A percentile compares a stretch with the other conserved stretches of the same genome.
Conservation (phyloP, 2,113 vertebrate species). For the Equus quagga region DNA sequence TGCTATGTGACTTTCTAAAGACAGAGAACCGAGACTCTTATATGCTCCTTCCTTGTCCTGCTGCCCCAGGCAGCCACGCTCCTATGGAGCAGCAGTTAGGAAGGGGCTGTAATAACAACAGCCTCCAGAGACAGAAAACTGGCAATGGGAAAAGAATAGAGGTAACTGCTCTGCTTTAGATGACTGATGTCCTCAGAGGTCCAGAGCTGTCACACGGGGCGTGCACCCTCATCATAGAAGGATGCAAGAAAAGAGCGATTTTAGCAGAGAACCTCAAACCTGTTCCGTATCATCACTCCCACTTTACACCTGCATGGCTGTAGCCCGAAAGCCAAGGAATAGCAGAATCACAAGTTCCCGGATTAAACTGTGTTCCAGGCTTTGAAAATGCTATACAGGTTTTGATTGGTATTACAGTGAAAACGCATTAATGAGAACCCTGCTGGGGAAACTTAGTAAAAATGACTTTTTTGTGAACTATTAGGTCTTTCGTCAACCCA, state of each 20-base stretch:
- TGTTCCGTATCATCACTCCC: background rate
- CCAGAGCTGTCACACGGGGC: background rate
- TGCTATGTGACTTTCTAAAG: background rate
- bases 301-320: too few relatives aligned
- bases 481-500: background rate
- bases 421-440: background rate
- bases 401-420: background rate
- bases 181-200: background rate
- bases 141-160: background rate
- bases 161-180: background rate
- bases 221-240: background rate
- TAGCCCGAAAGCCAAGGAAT: background rate
- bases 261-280: background rate
- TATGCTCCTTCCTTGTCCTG: background rate
- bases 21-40: background rate
- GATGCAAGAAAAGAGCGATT: background rate
- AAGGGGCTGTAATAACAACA: background rate
- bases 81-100: background rate
- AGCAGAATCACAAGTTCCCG: background rate
- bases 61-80: background rate
- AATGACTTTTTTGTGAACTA: background rate
- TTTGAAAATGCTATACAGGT: background rate
- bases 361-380: background rate
- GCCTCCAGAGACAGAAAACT: background rate
- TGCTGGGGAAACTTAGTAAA: background rate